These are phyloP conservation scores for Nemopilema nomurai DNA, from an alignment of 30 jellyfish, hydroid and myxozoan genomes.

Conservation along the genomic window DNA sequence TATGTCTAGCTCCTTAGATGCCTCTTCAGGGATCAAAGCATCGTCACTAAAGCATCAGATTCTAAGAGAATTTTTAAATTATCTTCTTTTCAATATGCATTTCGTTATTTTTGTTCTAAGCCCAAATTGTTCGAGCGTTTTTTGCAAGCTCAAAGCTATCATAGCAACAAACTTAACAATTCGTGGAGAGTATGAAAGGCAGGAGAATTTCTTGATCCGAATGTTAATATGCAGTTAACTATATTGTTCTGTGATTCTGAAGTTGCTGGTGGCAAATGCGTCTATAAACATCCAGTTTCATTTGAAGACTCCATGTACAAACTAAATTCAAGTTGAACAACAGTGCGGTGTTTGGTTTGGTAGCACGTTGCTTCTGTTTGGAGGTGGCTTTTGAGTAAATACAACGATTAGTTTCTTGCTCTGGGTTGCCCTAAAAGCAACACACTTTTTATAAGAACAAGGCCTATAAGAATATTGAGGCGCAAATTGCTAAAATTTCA, in stretches of 20 bases:
- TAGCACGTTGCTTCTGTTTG: not conserved
- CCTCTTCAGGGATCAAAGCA: no score
- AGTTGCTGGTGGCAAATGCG: not conserved
- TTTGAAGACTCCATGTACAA: not conserved
- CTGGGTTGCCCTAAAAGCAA: no score
- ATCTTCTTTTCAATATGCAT: no score
- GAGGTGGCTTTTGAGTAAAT: not conserved
- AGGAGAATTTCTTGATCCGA: not conserved
- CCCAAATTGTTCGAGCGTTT: no score
- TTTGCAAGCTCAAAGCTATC: not conserved
- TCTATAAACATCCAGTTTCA: not conserved
- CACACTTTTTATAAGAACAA: no score
- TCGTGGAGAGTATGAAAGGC: not conserved
- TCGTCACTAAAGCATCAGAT: no score
- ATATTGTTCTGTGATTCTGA: not conserved
- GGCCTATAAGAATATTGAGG: no score
- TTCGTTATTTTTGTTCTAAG: no score
- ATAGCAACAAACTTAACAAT: not conserved
- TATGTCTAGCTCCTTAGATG: no score
- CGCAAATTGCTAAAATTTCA: no score
- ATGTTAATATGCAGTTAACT: not conserved
- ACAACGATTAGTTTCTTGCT: not conserved
- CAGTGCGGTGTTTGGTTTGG: not conserved
- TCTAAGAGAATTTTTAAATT: no score
- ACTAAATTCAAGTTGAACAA: not conserved